Conservation (phyloP, 2,797 vertebrate genomes). For the Sphenopsis melanotis region DNA sequence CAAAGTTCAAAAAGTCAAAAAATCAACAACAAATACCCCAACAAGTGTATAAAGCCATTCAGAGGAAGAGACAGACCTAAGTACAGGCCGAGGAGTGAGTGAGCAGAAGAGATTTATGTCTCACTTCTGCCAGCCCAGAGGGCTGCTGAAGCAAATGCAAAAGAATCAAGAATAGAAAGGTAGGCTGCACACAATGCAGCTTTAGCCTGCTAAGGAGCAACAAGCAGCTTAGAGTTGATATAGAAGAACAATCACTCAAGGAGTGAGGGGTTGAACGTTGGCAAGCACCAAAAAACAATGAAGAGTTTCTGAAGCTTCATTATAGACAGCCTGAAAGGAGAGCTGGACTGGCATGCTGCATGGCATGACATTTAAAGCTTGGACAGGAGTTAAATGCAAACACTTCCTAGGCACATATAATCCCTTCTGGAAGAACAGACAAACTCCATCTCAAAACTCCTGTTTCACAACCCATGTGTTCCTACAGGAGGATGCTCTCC, state of each 20-base stretch:
- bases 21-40: too few species aligned
- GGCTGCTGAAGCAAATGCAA: neutral
- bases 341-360: neutral
- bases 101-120: neutral
- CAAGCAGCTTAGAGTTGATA: neutral
- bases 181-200: neutral
- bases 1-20: too few species aligned
- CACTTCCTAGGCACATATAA: neutral
- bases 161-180: neutral
- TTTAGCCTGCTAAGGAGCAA: neutral
- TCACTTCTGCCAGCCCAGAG: neutral
- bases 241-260: neutral
- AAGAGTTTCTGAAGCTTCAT: neutral
- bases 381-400: neutral
- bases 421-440: neutral
- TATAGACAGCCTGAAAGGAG: neutral
- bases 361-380: neutral
- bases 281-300: neutral
- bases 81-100: neutral
- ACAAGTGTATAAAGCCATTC: neutral
- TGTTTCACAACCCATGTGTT: neutral
- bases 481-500: neutral
- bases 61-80: neutral
- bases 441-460: neutral
- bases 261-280: neutral